Evolutionary conservation across 2,113 vertebrate genomes (phyloP), one percentile per base, ranked within the genome.

Genomic region (Jaculus jaculus): DNA sequence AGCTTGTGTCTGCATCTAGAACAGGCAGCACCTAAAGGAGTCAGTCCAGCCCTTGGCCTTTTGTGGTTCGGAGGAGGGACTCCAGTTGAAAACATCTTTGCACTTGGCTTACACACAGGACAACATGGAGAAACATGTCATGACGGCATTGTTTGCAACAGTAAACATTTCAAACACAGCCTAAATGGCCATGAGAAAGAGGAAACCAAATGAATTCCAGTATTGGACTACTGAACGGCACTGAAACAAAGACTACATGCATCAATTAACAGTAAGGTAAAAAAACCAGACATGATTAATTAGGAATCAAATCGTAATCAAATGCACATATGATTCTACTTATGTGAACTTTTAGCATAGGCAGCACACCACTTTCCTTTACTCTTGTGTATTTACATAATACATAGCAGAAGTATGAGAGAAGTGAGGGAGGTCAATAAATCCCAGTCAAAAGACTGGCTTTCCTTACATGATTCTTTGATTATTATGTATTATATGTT

Each of bases 271-370:
- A 66, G 11, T 3, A 30, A 74, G 63, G 68, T 66, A 11, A 51
- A 82, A 69, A 32, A 60, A 63, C 23, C 11, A n/a, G 6, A 84
- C n/a, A 81, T 16, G 0, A 21, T 65, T 32, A 84, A 51, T 32
- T n/a, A 60, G 89, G 32, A 65, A 30, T 54, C 18, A 63, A 85
- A 61, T 42, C 84, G 11, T 21, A 89, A 16, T 72, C 26, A n/a
- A 82, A 69, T 60, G 13, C 4, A 69, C 3, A 32, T 82, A 42
- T 12, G 4, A 77, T 88, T 68, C 54, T 78, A 75, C 21, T 88
- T 85, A 23, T 32, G 42, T 61, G 26, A 94, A 89, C 68, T 74
- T 74, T 94, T 21, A 89, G 79, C 61, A 75, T 68, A n/a, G 17
- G 3, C 47, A 75, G n/a, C 3, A 42, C 47, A 78, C 11, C 20